phyloP scores from a whole-genome alignment of 2,797 vertebrate genomes.

The Enteromius treurensis region DNA sequence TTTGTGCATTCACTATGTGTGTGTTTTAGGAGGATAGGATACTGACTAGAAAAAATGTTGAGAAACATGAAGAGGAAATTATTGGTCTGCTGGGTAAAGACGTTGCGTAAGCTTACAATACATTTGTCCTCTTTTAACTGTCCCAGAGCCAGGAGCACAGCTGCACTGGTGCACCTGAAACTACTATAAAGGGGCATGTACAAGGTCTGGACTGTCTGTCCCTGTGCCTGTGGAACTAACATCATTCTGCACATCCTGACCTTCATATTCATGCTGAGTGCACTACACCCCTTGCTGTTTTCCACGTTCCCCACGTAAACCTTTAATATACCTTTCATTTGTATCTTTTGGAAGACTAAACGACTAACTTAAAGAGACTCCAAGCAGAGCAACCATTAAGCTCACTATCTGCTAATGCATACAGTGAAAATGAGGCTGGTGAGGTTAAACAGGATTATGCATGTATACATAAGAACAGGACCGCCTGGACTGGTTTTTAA shows the following conservation, averaged over 20 bases:
- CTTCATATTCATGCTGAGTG: conserved; percentile 7
- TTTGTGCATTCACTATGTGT: not conserved
- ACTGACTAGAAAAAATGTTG: not conserved
- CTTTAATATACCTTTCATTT: not conserved
- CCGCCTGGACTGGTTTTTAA: conserved; percentile 31
- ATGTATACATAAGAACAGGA: conserved; percentile 49
- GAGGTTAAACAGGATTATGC: conserved; percentile 54
- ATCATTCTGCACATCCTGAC: conserved; percentile 1
- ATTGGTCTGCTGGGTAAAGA: not conserved
- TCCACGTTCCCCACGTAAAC: not conserved
- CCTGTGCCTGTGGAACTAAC: not conserved
- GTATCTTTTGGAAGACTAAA: not conserved
- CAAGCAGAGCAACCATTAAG: not conserved
- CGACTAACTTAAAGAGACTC: not conserved
- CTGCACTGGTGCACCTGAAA: not conserved
- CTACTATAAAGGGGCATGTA: not conserved
- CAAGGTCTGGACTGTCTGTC: not conserved
- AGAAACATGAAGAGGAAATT: not conserved
- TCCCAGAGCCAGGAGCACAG: not conserved
- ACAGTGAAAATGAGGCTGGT: conserved; percentile 30
- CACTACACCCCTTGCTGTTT: conserved; percentile 1
- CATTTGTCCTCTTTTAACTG: not conserved
- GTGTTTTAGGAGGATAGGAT: not conserved
- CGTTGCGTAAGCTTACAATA: not conserved
- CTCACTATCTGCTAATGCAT: conserved; percentile 26